Conservation (phyloP, 2,797 vertebrate species). For the Falco berigora region DNA sequence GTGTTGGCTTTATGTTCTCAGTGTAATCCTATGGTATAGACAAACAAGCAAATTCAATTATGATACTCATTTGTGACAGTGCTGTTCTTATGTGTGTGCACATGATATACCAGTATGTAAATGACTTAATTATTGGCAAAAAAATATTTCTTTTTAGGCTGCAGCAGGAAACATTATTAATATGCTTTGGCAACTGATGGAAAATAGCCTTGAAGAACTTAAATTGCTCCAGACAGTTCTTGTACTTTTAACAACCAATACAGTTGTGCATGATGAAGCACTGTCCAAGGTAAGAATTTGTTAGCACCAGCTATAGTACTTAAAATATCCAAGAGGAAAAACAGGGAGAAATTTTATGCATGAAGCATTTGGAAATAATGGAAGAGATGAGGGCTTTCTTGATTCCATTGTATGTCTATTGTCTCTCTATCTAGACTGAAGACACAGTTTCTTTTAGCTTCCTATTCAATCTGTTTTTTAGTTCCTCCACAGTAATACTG, state of each 20-base stretch:
- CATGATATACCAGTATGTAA: not conserved
- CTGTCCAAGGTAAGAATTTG: conserved; percentile 79
- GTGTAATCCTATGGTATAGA: not conserved
- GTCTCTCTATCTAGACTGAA: not conserved
- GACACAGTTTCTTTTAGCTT: not conserved
- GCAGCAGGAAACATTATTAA: conserved; percentile 98
- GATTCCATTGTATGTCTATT: not conserved
- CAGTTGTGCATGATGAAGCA: conserved; percentile 89
- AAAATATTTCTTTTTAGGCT: conserved; percentile 74
- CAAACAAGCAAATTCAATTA: not conserved
- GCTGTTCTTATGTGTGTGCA: not conserved
- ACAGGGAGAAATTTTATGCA: not conserved
- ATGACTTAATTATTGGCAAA: not conserved
- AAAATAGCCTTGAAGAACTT: conserved; percentile 96
- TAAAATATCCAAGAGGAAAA: not conserved
- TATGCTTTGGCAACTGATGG: conserved; percentile 99
- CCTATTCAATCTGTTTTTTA: not conserved
- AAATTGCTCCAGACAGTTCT: conserved; percentile 96
- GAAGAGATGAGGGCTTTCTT: not conserved
- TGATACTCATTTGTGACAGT: not conserved
- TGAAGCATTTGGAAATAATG: not conserved
- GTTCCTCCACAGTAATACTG: not conserved
- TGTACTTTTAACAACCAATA: conserved; percentile 96
- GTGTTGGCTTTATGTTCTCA: not conserved
- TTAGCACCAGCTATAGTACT: not conserved